Base-by-base conservation (phyloP, 2,113 vertebrate genomes). In the Brienomyrus longianalis region DNA sequence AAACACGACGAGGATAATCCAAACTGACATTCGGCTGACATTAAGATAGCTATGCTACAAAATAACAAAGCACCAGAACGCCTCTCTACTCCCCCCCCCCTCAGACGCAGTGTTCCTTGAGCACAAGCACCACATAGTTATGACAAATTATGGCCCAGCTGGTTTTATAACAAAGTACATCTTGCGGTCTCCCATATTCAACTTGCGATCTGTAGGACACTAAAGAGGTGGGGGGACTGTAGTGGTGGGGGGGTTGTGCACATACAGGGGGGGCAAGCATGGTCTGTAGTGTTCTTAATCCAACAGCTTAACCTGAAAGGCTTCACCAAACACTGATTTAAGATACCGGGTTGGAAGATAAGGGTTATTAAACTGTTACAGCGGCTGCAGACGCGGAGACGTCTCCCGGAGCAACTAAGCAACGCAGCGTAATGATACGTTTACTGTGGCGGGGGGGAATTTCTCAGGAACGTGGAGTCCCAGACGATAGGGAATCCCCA, bases 171-270 rank as follows among this genome's bases (percentile, higher is more conserved):
- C 43, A 54, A 90, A 83, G 50, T 90, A 80, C 70, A 56, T 39
- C 39, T 27, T 88, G 89, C 31, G 89, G 85, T 90, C 31, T 51
- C 50, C 85, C 86, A 83, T 70, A 83, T n/a, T 80, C 66, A 3
- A 43, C 66, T 80, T 90, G 59, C 80, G 62, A 83, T n/a, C n/a
- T 83, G 48, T n/a, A 27, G 88, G 88, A 35, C 74, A 83, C 66
- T 11, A 21, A 31, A 77, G 31, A 10, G 13, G n/a, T 2, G 13
- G 15, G 5, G 62, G 51, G 54, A 17, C 17, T 15, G 51, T 17
- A 52, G 51, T 17, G 51, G 3, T 52, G 17, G 54, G 17, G 43
- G 47, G 6, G 9, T 74, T 15, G 9, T 17, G 43, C 1, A 13
- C 59, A 23, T 10, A 48, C 19, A 0, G 23, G 9, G 86, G 85